Evolutionary conservation across 2,113 vertebrate genomes (phyloP).

Genomic region (Glareola pratincola): DNA sequence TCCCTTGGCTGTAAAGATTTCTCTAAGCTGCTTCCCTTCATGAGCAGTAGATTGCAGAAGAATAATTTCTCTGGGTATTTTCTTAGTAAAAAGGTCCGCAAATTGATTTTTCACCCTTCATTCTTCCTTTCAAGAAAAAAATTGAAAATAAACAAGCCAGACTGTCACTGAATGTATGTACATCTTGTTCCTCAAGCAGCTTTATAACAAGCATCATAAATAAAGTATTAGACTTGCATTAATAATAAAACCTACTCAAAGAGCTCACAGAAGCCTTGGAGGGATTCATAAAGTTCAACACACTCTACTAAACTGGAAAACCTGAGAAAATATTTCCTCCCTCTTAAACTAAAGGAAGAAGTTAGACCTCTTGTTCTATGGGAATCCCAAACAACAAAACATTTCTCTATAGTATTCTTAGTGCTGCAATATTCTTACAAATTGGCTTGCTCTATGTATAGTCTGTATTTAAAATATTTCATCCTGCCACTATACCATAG

Average conservation of each 20-base stretch:
- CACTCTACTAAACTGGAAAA: background rate
- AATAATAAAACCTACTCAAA: background rate
- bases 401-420: background rate
- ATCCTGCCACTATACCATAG: background rate
- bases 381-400: background rate
- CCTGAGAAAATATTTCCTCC: background rate
- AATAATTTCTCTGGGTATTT: conserved; percentile 1
- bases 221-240: background rate
- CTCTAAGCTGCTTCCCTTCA: background rate
- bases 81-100: background rate
- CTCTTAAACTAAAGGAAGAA: background rate
- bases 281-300: background rate
- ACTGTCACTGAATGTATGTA: background rate
- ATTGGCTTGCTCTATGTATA: background rate
- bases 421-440: background rate
- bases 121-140: background rate
- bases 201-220: background rate
- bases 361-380: background rate
- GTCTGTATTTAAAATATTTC: background rate
- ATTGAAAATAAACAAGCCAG: background rate
- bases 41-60: background rate
- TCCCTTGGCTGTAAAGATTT: background rate
- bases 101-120: background rate
- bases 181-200: background rate
- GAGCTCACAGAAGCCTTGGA: background rate